Conservation (phyloP, 2,797 vertebrate genomes). For the Podarcis lilfordi region DNA sequence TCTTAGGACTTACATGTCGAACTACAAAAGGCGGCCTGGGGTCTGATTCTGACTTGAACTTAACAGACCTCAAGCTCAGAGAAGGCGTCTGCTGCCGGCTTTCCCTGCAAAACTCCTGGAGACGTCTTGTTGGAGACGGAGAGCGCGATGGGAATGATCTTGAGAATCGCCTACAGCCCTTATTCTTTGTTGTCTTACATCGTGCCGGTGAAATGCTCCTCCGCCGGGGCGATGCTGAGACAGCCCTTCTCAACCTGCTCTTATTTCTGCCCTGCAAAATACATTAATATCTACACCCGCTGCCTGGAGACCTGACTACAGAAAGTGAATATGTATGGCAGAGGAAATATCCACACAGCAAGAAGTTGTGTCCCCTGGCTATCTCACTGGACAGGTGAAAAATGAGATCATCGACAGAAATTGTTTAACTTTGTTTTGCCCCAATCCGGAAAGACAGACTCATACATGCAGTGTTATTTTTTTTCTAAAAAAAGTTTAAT, state of each 20-base stretch:
- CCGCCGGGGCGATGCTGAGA: constrained; percentile 50
- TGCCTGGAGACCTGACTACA: not conserved
- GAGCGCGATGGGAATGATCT: constrained; percentile 49
- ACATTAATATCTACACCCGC: not conserved
- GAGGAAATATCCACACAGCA: not conserved
- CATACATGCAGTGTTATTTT: not conserved
- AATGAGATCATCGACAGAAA: not conserved
- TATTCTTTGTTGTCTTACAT: constrained; percentile 40
- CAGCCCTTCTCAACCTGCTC: constrained; percentile 45
- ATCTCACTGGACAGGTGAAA: not conserved
- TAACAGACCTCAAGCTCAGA: constrained; percentile 47
- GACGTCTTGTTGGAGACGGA: constrained; percentile 62
- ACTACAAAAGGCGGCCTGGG: constrained; percentile 66
- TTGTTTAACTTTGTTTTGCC: not conserved
- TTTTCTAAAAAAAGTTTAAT: too few species aligned
- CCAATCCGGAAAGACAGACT: not conserved
- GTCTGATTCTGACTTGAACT: constrained; percentile 37
- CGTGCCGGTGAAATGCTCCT: constrained; percentile 45
- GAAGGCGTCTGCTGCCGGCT: constrained; percentile 46
- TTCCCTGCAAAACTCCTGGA: constrained; percentile 46
- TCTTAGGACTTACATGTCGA: constrained; percentile 68
- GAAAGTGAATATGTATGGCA: not conserved
- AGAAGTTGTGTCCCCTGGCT: not conserved
- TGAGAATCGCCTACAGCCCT: constrained; percentile 6
- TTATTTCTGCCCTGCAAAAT: constrained; percentile 69